Evolutionary conservation across 2,113 vertebrate species (phyloP).

Genomic region (Melanerpes formicivorus): DNA sequence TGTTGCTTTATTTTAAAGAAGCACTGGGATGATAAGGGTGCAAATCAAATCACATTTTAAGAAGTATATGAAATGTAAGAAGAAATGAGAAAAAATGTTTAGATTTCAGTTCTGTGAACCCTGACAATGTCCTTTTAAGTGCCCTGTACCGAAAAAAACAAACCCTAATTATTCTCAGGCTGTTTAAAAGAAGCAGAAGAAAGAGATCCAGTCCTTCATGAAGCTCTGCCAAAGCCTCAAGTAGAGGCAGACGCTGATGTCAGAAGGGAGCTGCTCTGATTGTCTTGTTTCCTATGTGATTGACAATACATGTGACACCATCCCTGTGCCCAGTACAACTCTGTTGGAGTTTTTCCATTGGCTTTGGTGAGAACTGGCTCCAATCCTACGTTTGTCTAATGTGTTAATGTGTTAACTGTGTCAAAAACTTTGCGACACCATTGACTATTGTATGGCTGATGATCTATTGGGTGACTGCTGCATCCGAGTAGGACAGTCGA

Average conservation of each 20-base stretch:
- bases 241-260: constrained; percentile 59
- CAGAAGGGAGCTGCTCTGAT: constrained; percentile 55
- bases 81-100: neutral
- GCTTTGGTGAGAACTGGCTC: constrained; percentile 50
- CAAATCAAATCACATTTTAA: neutral
- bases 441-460: constrained; percentile 52
- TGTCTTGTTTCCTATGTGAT: constrained; percentile 48
- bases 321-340: constrained; percentile 23
- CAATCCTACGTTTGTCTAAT: constrained; percentile 33
- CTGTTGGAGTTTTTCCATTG: constrained; percentile 56
- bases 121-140: neutral
- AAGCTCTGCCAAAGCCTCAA: constrained; percentile 58
- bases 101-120: neutral
- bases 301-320: constrained; percentile 42
- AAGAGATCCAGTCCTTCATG: neutral
- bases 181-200: constrained; percentile 18
- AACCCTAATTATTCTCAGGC: constrained; percentile 1
- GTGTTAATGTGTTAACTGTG: constrained; percentile 67
- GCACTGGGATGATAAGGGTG: neutral
- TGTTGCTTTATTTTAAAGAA: neutral
- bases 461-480: constrained; percentile 55
- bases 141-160: neutral
- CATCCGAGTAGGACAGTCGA: constrained; percentile 55
- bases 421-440: constrained; percentile 53
- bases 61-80: neutral